Conservation (phyloP, 2,797 vertebrate genomes). For the Sebastes cheni region DNA sequence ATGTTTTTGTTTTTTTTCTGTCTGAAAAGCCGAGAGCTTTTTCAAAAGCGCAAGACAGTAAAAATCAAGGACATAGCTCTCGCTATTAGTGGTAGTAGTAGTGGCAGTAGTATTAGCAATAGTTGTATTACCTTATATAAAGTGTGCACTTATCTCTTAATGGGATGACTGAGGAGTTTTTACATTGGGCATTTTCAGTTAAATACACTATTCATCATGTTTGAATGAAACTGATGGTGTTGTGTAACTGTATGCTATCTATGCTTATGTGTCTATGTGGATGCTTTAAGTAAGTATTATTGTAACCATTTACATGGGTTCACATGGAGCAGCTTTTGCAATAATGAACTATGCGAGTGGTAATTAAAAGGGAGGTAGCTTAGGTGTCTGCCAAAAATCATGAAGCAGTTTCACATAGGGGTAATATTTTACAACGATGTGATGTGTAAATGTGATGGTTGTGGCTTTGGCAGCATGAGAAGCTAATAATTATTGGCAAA, state of each 20-base stretch:
- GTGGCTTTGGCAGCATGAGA: conserved; percentile 16
- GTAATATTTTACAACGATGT: not conserved
- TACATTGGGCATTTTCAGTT: not conserved
- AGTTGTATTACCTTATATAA: not conserved
- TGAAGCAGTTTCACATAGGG: not conserved
- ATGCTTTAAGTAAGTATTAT: not conserved
- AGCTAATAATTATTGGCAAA: conserved; percentile 1
- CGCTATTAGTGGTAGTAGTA: not conserved
- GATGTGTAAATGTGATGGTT: conserved; percentile 5
- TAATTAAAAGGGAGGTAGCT: conserved; percentile 25
- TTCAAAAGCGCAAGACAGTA: conserved; percentile 1
- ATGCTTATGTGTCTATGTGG: not conserved
- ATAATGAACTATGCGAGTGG: conserved; percentile 13
- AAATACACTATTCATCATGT: not conserved
- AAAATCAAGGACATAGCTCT: not conserved
- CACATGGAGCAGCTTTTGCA: conserved; percentile 35
- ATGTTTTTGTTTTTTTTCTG: too few relatives aligned
- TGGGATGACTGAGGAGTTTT: not conserved
- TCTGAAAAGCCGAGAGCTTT: not conserved
- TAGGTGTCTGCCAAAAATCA: not conserved
- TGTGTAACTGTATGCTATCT: not conserved
- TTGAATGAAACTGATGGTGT: not conserved
- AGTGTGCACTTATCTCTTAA: not conserved
- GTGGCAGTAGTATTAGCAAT: not conserved
- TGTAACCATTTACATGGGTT: conserved; percentile 20